These are phyloP conservation scores for Dermochelys coriacea DNA, from an alignment of 2,797 vertebrate genomes.

Conservation along the genomic window DNA sequence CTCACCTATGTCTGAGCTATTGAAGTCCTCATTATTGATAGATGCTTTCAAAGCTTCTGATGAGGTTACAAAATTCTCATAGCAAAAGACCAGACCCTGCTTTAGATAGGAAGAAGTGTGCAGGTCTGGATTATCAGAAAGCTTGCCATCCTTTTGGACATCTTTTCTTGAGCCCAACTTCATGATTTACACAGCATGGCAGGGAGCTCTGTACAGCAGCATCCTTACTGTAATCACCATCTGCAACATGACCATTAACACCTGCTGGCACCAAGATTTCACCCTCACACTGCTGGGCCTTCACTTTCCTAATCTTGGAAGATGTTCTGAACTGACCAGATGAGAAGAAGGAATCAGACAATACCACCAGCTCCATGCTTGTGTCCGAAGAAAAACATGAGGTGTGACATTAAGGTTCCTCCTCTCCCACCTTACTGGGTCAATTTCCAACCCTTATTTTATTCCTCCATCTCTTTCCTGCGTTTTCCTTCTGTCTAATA, in stretches of 20 bases:
- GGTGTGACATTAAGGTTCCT: neutral
- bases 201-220: neutral
- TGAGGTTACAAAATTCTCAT: neutral
- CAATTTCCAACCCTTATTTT: neutral
- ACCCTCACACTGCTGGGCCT: neutral
- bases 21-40: neutral
- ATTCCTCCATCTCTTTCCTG: neutral
- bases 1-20: too few relatives aligned
- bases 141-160: neutral
- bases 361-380: neutral
- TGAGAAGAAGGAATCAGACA: neutral
- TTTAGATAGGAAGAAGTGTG: neutral
- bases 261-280: neutral
- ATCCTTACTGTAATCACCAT: neutral
- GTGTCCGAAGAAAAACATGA: neutral
- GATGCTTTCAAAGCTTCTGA: neutral
- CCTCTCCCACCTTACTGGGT: neutral
- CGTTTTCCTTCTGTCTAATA: neutral
- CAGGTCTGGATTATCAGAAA: neutral
- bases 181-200: neutral
- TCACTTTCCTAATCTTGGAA: neutral
- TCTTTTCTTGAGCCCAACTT: neutral
- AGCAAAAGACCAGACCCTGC: neutral
- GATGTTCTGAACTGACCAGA: neutral
- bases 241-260: accelerated